These are phyloP conservation scores for Datnioides undecimradiatus DNA, from an alignment of 2,113 vertebrate genomes.

Conservation along the genomic window DNA sequence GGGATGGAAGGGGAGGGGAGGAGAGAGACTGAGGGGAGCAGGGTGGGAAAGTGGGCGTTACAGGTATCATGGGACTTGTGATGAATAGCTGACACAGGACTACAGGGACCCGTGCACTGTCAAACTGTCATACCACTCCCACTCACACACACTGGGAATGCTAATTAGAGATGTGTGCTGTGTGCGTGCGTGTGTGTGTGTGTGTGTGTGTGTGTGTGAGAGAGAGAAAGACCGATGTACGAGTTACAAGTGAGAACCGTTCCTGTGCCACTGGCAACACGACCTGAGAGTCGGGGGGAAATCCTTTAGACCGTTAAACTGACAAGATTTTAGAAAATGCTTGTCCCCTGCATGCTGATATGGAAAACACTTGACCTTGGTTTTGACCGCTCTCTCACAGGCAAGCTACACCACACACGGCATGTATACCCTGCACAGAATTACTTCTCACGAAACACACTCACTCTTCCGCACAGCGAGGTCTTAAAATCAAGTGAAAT, in stretches of 20 bases:
- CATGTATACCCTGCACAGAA: too few relatives aligned
- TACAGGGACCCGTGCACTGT: constrained; percentile 56
- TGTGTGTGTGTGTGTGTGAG: not conserved
- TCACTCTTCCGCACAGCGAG: too few relatives aligned
- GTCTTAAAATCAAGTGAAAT: too few relatives aligned
- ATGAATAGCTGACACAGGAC: constrained; percentile 71
- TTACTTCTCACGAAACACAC: too few relatives aligned
- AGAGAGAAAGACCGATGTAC: too few relatives aligned
- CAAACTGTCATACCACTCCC: constrained; percentile 72
- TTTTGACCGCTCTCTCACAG: too few relatives aligned
- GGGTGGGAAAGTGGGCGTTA: constrained; percentile 33
- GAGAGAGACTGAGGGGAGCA: constrained; percentile 23
- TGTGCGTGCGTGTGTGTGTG: constrained; percentile 5
- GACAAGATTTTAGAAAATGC: not conserved
- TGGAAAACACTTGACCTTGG: too few relatives aligned
- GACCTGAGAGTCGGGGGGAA: not conserved
- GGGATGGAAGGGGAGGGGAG: not conserved
- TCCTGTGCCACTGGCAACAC: not conserved
- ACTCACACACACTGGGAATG: constrained; percentile 57
- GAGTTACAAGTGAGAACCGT: not conserved
- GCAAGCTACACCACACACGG: too few relatives aligned
- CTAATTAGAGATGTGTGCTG: constrained; percentile 52
- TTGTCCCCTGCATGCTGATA: too few relatives aligned
- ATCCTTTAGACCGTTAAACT: not conserved
- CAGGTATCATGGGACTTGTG: constrained; percentile 49